Base-by-base conservation (phyloP, 2,797 vertebrate species). In the Siniperca undulata region DNA sequence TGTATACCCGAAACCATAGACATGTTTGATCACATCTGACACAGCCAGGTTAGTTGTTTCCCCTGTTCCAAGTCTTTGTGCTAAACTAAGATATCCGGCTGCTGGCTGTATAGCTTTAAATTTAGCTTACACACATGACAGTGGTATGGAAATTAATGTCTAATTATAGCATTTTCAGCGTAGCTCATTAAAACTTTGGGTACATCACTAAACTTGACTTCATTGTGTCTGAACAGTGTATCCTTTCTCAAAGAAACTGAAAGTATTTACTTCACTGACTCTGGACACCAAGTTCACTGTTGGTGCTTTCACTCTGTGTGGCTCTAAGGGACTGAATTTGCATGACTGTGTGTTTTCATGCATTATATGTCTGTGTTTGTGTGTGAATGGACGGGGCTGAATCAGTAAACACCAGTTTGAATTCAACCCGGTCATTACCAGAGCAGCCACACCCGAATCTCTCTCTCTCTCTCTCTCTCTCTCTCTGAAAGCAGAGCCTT, bases 371-470 rank as follows among this genome's bases (percentile, higher is more conserved):
- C 72, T 74, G 56, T 77, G 77, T 86, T 77, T 84, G 86, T 80
- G 78, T 75, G 84, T 90, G 89, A 90, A 87, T 77, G 80, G 66
- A 83, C 76, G 2, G 66, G 55, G 77, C 58, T 55, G 84, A 73
- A 87, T 86, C 91, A 65, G 83, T 92, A 95, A 93, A 94, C 92
- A 93, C 88, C 34, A 81, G 85, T 92, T 93, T 86, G 80, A 91
- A 87, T 67, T 64, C 83, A 87, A 94, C 89, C 90, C 74, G 1
- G 83, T 94, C 78, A 93, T 95, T 94, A 93, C 82, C 60, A 61
- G 69, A 73, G 59, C 64, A 40, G 89, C 88, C 94, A 93, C 94
- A 89, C 94, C 93, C 93, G 68, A 77, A 34, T 65, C 70, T 66
- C 27, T 46, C 64, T 70, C 78, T 72, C 77, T 73, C 72, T 76